These are phyloP conservation scores for Zaprionus capensis DNA, from an alignment of 1,140 invertebrate species.

Conservation along the genomic window DNA sequence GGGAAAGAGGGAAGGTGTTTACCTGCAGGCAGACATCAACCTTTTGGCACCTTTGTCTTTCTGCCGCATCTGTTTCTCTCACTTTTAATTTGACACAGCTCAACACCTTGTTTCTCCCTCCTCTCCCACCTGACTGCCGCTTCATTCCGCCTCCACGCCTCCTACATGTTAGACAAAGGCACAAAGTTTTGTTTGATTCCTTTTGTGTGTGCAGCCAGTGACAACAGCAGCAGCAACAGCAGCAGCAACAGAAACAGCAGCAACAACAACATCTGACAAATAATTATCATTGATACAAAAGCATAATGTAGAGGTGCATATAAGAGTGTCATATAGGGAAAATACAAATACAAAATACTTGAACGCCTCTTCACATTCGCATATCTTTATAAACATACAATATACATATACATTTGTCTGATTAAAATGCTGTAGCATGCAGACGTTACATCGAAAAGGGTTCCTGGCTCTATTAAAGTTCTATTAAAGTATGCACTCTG, in stretches of 20 bases:
- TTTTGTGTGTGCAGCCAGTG: constrained; percentile 76
- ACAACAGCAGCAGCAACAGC: constrained; percentile 44
- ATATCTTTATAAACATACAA: constrained; percentile 36
- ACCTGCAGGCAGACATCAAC: constrained; percentile 39
- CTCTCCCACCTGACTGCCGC: not conserved
- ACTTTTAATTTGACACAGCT: constrained; percentile 74
- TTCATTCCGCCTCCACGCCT: not conserved
- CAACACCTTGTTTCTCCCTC: constrained; percentile 13
- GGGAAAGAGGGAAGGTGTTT: not conserved
- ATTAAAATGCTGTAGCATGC: constrained; percentile 58
- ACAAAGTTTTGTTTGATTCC: constrained; percentile 82
- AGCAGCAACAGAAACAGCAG: constrained; percentile 40
- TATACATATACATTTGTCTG: constrained; percentile 69
- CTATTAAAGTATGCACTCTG: not conserved
- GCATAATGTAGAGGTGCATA: constrained; percentile 44
- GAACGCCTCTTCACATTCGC: constrained; percentile 6
- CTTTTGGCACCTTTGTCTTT: constrained; percentile 78
- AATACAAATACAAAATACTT: constrained; percentile 57
- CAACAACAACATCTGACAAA: constrained; percentile 54
- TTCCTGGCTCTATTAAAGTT: no score
- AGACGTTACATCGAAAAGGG: no score
- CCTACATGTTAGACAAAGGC: constrained; percentile 67
- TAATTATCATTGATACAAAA: constrained; percentile 83
- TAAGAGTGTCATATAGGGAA: constrained; percentile 23
- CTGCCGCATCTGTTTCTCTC: constrained; percentile 75